Evolutionary conservation across 2,113 vertebrate species (phyloP).

Genomic region (Halichoerus grypus): DNA sequence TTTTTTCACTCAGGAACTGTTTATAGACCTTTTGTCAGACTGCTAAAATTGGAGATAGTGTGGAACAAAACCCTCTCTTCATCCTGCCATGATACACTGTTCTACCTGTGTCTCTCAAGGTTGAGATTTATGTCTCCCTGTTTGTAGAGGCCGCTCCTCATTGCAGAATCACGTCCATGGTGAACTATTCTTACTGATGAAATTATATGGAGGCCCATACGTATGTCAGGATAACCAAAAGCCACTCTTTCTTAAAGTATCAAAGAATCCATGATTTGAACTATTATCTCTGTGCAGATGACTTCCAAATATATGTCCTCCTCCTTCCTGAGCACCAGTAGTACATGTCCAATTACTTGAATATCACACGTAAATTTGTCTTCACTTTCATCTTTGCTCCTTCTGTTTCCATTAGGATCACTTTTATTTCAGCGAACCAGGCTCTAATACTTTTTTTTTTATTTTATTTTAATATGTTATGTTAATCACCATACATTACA

Average conservation of each 20-base stretch:
- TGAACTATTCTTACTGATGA: not conserved
- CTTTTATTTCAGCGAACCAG: not conserved
- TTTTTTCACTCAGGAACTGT: not conserved
- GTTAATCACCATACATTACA: too few relatives aligned
- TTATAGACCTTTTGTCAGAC: not conserved
- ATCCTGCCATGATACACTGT: not conserved
- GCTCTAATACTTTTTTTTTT: not conserved
- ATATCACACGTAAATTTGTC: not conserved
- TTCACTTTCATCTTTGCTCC: not conserved
- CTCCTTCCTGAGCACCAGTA: not conserved
- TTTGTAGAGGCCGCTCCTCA: not conserved
- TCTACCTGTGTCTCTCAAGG: not conserved
- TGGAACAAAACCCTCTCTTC: not conserved
- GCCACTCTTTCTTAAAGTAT: conserved; percentile 21
- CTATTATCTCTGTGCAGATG: not conserved
- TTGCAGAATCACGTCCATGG: not conserved
- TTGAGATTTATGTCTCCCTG: not conserved
- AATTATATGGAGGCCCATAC: not conserved
- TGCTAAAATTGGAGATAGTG: not conserved
- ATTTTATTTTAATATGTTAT: too few relatives aligned
- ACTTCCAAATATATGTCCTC: not conserved
- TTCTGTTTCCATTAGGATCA: conserved; percentile 19
- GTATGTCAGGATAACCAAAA: not conserved
- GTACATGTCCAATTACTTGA: not conserved
- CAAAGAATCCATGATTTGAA: not conserved